A percentile compares a stretch with the other conserved stretches of the same genome.
phyloP scores from a whole-genome alignment of 2,888 invertebrate genomes.

The Watsonalla binaria region DNA sequence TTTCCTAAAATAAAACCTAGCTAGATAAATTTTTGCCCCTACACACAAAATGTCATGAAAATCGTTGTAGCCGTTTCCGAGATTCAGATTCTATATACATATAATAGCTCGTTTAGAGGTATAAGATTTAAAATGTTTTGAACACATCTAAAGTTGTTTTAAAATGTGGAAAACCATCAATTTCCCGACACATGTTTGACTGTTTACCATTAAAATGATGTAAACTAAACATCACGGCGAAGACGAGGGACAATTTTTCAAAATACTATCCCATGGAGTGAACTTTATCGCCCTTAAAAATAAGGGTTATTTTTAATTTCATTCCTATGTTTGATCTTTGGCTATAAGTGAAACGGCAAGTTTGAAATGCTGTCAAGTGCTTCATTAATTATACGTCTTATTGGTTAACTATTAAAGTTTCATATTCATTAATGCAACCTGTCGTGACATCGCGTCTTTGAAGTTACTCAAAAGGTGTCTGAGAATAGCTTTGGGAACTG shows the following conservation, averaged over 20 bases:
- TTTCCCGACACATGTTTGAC: background rate
- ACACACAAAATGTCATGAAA: no score
- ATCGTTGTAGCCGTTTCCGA: no score
- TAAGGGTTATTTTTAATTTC: slow-evolving; percentile 6
- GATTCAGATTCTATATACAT: no score
- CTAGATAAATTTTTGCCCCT: no score
- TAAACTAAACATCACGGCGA: slow-evolving; percentile 29
- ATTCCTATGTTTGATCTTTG: background rate
- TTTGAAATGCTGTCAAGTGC: slow-evolving; percentile 19
- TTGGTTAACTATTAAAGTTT: background rate
- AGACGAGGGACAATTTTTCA: slow-evolving; percentile 40
- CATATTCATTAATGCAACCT: background rate
- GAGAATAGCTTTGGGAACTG: no score
- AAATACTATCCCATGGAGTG: slow-evolving; percentile 3
- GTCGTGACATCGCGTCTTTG: no score
- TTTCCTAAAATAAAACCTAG: no score
- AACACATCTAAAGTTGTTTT: background rate
- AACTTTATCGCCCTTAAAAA: background rate
- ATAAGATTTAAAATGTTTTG: no score
- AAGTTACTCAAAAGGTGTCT: no score
- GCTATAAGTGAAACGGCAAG: background rate
- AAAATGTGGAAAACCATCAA: background rate
- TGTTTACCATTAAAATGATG: slow-evolving; percentile 15
- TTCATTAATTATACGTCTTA: slow-evolving; percentile 22
- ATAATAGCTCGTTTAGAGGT: no score